A percentile compares a stretch with the other conserved stretches of the same genome.
phyloP scores from a whole-genome alignment of 37 sponge, comb jelly and placozoan species.

The Ephydatia muelleri region DNA sequence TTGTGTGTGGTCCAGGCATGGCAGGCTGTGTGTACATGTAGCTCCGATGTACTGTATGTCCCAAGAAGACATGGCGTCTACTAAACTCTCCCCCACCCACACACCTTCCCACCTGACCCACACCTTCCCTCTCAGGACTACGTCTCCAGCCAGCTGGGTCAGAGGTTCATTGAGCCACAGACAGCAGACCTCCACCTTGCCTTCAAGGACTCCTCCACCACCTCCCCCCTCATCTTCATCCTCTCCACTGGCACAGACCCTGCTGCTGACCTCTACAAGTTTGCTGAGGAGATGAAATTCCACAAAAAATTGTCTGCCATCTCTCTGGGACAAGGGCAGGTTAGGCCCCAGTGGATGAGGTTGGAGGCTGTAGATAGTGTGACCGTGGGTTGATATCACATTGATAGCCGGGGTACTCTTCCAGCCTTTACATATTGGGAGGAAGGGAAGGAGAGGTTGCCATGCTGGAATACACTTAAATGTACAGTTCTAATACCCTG shows the following conservation, averaged over 20 bases:
- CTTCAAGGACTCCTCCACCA: constrained; percentile 91
- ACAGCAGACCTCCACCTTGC: constrained; percentile 86
- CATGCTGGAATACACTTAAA: no score
- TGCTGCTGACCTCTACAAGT: constrained; percentile 96
- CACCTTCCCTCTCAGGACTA: constrained; percentile 64
- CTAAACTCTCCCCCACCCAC: background rate
- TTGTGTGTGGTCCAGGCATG: no score
- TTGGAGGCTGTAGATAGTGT: no score
- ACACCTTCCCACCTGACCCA: background rate
- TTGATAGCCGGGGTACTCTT: no score
- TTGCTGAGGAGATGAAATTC: constrained; percentile 98
- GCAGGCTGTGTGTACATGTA: no score
- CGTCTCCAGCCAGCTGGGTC: constrained; percentile 81
- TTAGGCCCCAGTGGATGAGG: background rate
- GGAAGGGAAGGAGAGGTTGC: no score
- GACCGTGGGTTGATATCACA: no score
- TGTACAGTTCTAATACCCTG: no score
- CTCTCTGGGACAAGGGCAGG: constrained; percentile 96
- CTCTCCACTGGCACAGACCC: constrained; percentile 97
- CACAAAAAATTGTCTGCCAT: constrained; percentile 90
- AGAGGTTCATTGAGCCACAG: constrained; percentile 97
- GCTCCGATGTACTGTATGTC: background rate
- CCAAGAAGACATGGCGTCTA: no score
- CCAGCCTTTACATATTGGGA: no score
- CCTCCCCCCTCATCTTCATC: constrained; percentile 94